Base-by-base conservation (phyloP, 2,888 invertebrate species). In the Perdita meconis region DNA sequence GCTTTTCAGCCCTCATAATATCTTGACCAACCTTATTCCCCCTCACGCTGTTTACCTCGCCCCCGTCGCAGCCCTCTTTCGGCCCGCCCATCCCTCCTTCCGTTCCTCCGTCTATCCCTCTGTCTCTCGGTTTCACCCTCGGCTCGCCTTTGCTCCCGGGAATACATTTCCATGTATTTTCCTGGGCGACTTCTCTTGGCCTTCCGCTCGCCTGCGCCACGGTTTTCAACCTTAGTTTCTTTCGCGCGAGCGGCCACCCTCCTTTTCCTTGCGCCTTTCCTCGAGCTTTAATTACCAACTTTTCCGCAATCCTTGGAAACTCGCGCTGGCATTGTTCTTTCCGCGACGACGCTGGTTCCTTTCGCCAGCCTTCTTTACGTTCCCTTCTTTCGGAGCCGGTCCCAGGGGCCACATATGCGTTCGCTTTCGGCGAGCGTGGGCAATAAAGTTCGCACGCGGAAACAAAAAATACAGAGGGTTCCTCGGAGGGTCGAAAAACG, bases 81-180 rank as follows among this genome's bases (percentile, higher is more conserved):
- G 0, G 5, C 16, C 40, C 24, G 10, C 61, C n/a, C n/a, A n/a
- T 57, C 50, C 56, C 55, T 19, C 38, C 50, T 19, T 10, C 30
- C 42, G n/a, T 26, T 26, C 13, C 50, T 36, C 34, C 34, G 30
- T 61, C 55, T 22, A 38, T 24, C 53, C 10, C 10, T 13, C 60
- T 26, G 36, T 65, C 81, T 71, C 70, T 74, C 70, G 75, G 70
- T 77, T 82, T 81, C 74, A 78, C 70, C 83, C 76, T 74, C 77
- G 66, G 73, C 70, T 55, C 81, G 70, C 66, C 71, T 80, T 81
- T 80, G 75, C 78, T 82, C 84, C 84, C 82, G 88, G 85, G 91
- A 92, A 92, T 92, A 92, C 88, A 92, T 92, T 92, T 92, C 90
- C 92, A 92, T 92, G 91, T 89, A 91, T 92, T 92, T 91, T 88